Evolutionary conservation across 2,888 invertebrate species (phyloP), one percentile per base, ranked within the genome.

Genomic region (Ophion ellenae): DNA sequence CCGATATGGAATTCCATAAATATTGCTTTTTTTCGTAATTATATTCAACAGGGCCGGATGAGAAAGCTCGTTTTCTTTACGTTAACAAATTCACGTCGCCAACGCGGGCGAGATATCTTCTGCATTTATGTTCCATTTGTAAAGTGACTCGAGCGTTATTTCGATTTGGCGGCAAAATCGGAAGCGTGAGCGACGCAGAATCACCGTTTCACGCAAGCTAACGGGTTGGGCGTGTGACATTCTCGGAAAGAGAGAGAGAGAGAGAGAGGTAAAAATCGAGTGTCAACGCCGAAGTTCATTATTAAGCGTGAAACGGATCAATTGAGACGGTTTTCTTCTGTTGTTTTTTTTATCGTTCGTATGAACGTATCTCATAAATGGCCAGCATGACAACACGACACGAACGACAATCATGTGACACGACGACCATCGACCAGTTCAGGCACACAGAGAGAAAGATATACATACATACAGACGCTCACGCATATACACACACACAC

Each of bases 331-430:
- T 53, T 53, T 53, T 53, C 14, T 53, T 17, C 57, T 83, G 61
- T 67, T 74, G 45, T 67, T 71, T 47, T 11, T 45, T 70, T 67
- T 81, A 47, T 70, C 77, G 63, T 71, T 64, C 69, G 47, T 79
- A 32, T 45, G 69, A 79, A 82, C 47, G 53, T 69, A 83, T 53
- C 84, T 87, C 78, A 80, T 20, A 83, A 93, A 93, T 93, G 93
- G 94, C 94, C 93, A 94, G 93, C 93, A 94, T 94, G 94, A 94
- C 94, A 94, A 94, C 94, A 94, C 94, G 94, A 94, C 92, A 94
- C 93, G 93, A 93, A 93, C 93, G 93, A 94, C 94, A 94, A 94
- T 93, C 93, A 94, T 94, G 93, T 94, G 94, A 94, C 93, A 94
- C 93, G 94, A 94, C 93, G 94, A 94, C 93, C 93, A 94, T 93